Percentiles rank a stretch among this genome's conserved stretches.
These are phyloP conservation scores for Drosophila truncata DNA, from an alignment of 1,140 invertebrate genomes.

Conservation along the genomic window DNA sequence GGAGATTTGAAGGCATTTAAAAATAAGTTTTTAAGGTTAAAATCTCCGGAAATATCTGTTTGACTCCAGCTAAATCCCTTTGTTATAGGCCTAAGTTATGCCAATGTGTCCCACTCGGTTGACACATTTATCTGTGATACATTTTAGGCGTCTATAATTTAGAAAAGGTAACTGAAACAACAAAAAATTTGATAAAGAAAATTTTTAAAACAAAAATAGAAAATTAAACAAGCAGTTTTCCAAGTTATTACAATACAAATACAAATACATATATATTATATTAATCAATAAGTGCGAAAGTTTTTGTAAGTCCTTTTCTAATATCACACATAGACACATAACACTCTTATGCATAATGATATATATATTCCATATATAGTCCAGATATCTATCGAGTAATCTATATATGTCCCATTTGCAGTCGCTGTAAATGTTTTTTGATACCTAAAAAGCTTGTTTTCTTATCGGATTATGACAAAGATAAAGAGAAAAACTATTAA, in stretches of 20 bases:
- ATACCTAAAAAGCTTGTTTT: slow-evolving; percentile 61
- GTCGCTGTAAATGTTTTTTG: slow-evolving; percentile 37
- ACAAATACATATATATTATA: slow-evolving; percentile 46
- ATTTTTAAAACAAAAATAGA: slow-evolving; percentile 22
- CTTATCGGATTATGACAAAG: slow-evolving; percentile 22
- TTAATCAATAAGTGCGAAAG: slow-evolving; percentile 40
- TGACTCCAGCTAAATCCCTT: slow-evolving; percentile 24
- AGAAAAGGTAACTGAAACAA: slow-evolving; percentile 33
- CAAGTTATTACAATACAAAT: slow-evolving; percentile 20
- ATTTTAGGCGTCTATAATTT: slow-evolving; percentile 70
- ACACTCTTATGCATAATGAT: slow-evolving; percentile 30
- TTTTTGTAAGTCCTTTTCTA: slow-evolving; percentile 76
- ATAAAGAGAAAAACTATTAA: not conserved
- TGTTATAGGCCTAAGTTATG: slow-evolving; percentile 74
- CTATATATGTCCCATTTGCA: slow-evolving; percentile 43
- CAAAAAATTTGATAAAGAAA: slow-evolving; percentile 39
- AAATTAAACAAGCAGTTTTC: slow-evolving; percentile 20
- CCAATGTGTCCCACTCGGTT: slow-evolving; percentile 56
- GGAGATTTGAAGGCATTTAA: not conserved
- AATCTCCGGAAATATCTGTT: not conserved
- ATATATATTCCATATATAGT: slow-evolving; percentile 46
- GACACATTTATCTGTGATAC: slow-evolving; percentile 80
- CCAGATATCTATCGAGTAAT: slow-evolving; percentile 31
- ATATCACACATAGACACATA: slow-evolving; percentile 51
- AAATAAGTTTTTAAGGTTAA: not conserved